These are phyloP conservation scores for Melanotaenia nigrans DNA, from an alignment of 2,797 vertebrate species.

Conservation along the genomic window DNA sequence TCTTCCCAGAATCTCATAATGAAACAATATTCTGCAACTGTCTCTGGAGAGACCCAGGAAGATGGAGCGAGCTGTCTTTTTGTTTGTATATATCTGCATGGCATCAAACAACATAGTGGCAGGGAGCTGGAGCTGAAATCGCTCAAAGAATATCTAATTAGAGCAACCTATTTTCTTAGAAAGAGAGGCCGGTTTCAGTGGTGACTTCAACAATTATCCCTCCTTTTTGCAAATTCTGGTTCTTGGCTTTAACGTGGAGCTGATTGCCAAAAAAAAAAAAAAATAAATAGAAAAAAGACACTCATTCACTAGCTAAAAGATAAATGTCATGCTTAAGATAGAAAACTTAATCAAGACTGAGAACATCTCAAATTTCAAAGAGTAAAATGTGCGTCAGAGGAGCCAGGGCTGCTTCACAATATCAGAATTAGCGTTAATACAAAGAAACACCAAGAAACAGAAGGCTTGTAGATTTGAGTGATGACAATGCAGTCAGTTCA, in stretches of 20 bases:
- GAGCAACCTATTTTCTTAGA: slow-evolving; percentile 33
- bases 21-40: not conserved
- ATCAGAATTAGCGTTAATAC: slow-evolving; percentile 7
- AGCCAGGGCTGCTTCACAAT: not conserved
- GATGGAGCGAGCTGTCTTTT: slow-evolving; percentile 4
- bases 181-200: slow-evolving; percentile 34
- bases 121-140: slow-evolving; percentile 33
- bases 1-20: slow-evolving; percentile 11
- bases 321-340: slow-evolving; percentile 1
- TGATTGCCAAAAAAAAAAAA: not conserved
- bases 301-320: not conserved
- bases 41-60: not conserved
- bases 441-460: not conserved
- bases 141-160: slow-evolving; percentile 55
- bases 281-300: not conserved
- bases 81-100: slow-evolving; percentile 46
- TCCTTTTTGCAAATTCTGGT: slow-evolving; percentile 24
- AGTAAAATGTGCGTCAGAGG: not conserved
- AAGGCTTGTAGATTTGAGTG: not conserved
- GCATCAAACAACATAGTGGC: slow-evolving; percentile 29
- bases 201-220: slow-evolving; percentile 48
- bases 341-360: not conserved
- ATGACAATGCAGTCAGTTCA: slow-evolving; percentile 21
- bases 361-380: not conserved
- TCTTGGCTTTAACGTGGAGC: not conserved